Conservation (phyloP, 2,113 vertebrate species). For the Entomyzon cyanotis region DNA sequence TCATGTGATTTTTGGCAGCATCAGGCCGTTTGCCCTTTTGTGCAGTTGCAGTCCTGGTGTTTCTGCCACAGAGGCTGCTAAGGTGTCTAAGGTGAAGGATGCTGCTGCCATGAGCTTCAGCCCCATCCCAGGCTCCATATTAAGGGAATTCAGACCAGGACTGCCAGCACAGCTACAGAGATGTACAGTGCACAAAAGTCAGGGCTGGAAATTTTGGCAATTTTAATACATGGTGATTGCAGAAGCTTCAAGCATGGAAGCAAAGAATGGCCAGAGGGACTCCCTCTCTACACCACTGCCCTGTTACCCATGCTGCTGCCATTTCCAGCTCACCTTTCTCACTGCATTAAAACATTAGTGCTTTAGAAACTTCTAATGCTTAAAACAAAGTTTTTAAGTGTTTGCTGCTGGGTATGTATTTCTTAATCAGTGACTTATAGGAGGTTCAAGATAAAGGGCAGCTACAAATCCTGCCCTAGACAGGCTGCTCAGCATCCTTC, state of each 20-base stretch:
- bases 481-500: background rate
- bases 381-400: background rate
- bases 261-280: background rate
- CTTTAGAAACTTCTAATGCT: background rate
- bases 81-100: background rate
- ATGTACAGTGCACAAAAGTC: too few species aligned
- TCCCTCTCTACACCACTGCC: background rate
- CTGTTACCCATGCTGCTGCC: background rate
- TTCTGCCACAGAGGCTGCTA: background rate
- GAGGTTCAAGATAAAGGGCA: background rate
- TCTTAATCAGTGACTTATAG: background rate
- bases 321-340: background rate
- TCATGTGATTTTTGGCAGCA: rapidly evolving
- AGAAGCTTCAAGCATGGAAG: background rate
- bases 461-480: background rate
- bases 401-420: background rate
- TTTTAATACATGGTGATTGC: background rate
- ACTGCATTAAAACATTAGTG: background rate
- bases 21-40: background rate
- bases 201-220: background rate
- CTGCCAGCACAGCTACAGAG: background rate
- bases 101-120: background rate
- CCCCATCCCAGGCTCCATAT: background rate
- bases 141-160: background rate
- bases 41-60: background rate